These are phyloP conservation scores for Mungos mungo DNA, from an alignment of 2,113 vertebrate species.

Conservation along the genomic window DNA sequence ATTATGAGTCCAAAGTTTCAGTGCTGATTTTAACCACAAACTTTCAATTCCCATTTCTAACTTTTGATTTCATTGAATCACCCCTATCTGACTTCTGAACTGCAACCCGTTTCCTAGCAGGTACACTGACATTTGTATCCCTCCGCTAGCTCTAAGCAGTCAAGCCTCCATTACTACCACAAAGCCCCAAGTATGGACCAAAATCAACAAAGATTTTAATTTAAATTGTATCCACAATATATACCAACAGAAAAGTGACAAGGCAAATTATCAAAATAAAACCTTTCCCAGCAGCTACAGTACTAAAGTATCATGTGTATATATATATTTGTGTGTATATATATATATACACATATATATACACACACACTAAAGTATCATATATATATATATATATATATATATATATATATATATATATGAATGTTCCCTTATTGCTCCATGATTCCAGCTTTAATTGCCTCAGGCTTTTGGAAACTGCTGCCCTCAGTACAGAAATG, in stretches of 20 bases:
- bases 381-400: not conserved
- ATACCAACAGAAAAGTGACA: not conserved
- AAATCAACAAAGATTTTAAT: not conserved
- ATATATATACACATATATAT: not conserved
- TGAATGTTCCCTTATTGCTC: not conserved
- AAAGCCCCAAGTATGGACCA: not conserved
- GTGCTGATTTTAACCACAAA: not conserved
- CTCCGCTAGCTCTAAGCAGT: not conserved
- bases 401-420: not conserved
- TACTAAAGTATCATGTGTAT: not conserved
- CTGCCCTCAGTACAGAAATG: not conserved
- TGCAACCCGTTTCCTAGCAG: not conserved
- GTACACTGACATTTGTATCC: not conserved
- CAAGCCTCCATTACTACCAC: not conserved
- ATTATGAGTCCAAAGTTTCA: not conserved
- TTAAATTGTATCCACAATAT: not conserved
- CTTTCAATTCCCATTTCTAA: not conserved
- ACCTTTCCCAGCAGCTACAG: not conserved
- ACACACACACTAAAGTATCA: too few relatives aligned
- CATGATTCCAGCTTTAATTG: not conserved
- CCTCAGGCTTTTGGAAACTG: not conserved
- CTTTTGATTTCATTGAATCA: not conserved
- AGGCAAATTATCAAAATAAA: not conserved
- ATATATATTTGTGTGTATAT: not conserved
- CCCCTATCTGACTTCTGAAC: not conserved